These are phyloP conservation scores for Agraylea sexmaculata DNA, from an alignment of 1,140 invertebrate genomes.

Conservation along the genomic window DNA sequence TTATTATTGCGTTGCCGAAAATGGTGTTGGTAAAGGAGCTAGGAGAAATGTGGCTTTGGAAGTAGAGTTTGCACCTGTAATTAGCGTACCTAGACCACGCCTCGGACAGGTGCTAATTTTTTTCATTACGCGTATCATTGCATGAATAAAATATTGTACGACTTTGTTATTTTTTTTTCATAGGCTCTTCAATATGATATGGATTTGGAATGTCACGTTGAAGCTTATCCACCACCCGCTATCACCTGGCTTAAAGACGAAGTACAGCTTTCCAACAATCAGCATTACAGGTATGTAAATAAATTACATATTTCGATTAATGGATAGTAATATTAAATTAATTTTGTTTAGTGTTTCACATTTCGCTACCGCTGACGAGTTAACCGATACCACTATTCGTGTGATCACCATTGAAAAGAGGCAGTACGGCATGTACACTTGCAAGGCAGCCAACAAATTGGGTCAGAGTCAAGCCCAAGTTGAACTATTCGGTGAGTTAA, in stretches of 20 bases:
- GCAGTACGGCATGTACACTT: constrained; percentile 78
- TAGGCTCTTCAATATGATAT: constrained; percentile 86
- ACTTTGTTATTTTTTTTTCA: constrained; percentile 8
- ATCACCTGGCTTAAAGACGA: constrained; percentile 81
- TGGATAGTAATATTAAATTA: constrained; percentile 13
- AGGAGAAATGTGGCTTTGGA: constrained; percentile 79
- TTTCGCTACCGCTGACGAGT: constrained; percentile 81
- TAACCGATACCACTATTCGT: constrained; percentile 76
- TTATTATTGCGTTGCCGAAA: constrained; percentile 89
- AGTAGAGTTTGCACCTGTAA: constrained; percentile 78
- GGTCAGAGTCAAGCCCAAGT: constrained; percentile 66
- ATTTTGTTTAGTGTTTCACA: constrained; percentile 58
- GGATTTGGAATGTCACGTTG: constrained; percentile 84
- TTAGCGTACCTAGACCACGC: constrained; percentile 66
- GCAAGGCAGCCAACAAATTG: constrained; percentile 78
- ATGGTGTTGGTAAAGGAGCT: constrained; percentile 74
- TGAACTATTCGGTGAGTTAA: constrained; percentile 66
- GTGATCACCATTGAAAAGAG: constrained; percentile 84
- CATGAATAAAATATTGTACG: constrained; percentile 1
- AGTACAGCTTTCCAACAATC: constrained; percentile 69
- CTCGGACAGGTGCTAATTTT: constrained; percentile 43
- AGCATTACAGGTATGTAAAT: constrained; percentile 56
- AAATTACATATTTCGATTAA: not conserved
- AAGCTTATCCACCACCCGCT: constrained; percentile 82
- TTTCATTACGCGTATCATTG: not conserved